phyloP scores from a whole-genome alignment of 2,797 vertebrate genomes.

The Otus scops region DNA sequence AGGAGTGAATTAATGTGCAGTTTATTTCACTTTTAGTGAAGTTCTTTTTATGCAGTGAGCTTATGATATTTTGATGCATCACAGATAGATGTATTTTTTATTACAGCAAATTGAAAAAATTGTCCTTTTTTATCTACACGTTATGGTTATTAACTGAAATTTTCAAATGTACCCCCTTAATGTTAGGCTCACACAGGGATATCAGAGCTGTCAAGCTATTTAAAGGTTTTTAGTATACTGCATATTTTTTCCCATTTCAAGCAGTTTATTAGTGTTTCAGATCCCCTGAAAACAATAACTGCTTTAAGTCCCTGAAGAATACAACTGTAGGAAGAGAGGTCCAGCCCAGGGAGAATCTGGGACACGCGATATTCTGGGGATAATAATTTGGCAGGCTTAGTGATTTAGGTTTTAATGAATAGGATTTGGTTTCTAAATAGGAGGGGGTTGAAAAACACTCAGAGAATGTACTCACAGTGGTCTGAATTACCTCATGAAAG shows the following conservation, averaged over 20 bases:
- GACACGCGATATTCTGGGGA: constrained; percentile 46
- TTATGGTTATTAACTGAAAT: neutral
- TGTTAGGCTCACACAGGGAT: neutral
- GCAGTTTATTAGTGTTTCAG: neutral
- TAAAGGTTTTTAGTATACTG: neutral
- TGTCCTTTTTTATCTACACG: rapidly evolving
- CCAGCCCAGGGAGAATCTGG: constrained; percentile 58
- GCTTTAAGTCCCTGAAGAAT: constrained; percentile 15
- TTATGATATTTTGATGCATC: neutral
- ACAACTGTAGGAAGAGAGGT: neutral
- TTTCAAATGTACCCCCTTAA: neutral
- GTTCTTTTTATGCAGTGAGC: neutral
- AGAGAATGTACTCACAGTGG: neutral
- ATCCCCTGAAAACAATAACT: constrained; percentile 2
- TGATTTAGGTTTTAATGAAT: constrained; percentile 62
- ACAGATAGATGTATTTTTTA: neutral
- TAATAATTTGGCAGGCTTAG: constrained; percentile 66
- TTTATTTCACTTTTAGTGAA: neutral
- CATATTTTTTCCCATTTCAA: neutral
- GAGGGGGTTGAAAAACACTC: constrained; percentile 1
- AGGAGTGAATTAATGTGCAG: neutral
- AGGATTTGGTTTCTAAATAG: constrained; percentile 56
- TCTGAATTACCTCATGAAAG: neutral
- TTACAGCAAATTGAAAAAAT: neutral
- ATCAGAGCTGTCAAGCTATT: neutral